phyloP scores from a whole-genome alignment of 2,797 vertebrate genomes.

The Caiman crocodilus region DNA sequence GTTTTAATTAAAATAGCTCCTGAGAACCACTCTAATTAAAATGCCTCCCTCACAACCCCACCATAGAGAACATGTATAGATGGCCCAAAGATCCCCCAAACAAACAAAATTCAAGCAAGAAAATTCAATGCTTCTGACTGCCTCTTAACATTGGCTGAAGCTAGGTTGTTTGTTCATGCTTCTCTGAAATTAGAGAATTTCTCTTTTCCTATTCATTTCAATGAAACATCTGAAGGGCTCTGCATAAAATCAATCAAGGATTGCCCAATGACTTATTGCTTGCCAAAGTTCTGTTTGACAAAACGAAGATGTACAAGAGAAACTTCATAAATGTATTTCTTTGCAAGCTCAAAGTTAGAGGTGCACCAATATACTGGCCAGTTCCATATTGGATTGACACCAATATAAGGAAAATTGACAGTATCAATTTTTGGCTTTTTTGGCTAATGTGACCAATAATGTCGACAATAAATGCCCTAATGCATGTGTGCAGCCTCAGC shows the following conservation, averaged over 20 bases:
- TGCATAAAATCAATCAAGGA: constrained; percentile 66
- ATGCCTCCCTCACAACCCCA: too few species aligned
- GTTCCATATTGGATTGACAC: too few species aligned
- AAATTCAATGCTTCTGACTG: constrained; percentile 27
- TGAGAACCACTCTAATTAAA: too few species aligned
- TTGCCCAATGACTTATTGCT: constrained; percentile 53
- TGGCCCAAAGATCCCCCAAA: too few species aligned
- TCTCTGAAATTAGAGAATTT: constrained; percentile 74
- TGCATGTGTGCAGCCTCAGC: too few species aligned
- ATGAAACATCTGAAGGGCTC: constrained; percentile 60
- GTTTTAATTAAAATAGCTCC: too few species aligned
- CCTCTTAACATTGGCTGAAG: constrained; percentile 65
- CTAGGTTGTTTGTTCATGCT: constrained; percentile 51
- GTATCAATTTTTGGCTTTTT: too few species aligned
- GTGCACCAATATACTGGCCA: too few species aligned
- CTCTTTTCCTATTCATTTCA: constrained; percentile 53
- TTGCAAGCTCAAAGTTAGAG: not conserved
- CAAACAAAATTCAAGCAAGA: not conserved
- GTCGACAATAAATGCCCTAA: too few species aligned
- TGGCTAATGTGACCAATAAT: too few species aligned
- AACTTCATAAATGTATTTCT: constrained; percentile 52
- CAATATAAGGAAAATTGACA: too few species aligned
- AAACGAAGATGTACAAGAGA: constrained; percentile 36
- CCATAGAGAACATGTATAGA: too few species aligned
- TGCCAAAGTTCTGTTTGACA: constrained; percentile 56